These are phyloP conservation scores for Ia io DNA, from an alignment of 2,113 vertebrate genomes.

Conservation along the genomic window DNA sequence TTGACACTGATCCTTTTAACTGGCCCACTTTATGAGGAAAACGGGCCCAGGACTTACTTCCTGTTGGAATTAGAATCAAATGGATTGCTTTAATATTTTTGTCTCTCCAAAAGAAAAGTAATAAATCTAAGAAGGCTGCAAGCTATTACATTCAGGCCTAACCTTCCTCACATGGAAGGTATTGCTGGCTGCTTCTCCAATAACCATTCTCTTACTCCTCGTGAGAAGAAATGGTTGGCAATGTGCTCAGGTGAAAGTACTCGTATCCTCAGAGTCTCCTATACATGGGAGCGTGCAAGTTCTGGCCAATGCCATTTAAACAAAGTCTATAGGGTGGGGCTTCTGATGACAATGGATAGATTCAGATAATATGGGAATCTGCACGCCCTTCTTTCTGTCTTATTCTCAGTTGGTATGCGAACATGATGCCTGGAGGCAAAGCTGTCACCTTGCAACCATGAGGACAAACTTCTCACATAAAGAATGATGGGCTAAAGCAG, in stretches of 20 bases:
- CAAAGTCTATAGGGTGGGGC: background rate
- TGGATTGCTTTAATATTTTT: constrained; percentile 40
- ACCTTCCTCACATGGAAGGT: background rate
- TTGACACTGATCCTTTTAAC: background rate
- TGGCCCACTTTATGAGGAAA: background rate
- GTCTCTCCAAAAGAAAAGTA: constrained; percentile 10
- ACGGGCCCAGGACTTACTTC: background rate
- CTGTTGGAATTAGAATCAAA: constrained; percentile 37
- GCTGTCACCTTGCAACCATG: background rate
- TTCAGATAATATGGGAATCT: background rate
- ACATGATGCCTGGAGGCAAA: background rate
- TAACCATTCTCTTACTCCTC: background rate
- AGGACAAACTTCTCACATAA: background rate
- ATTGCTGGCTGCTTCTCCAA: background rate
- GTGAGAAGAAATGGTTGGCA: background rate
- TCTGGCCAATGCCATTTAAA: background rate
- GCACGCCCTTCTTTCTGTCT: background rate
- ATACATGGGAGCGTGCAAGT: background rate
- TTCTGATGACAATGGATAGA: background rate
- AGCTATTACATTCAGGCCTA: background rate
- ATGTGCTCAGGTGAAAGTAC: background rate
- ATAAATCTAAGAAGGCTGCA: background rate
- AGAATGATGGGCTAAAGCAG: background rate
- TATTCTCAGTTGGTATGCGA: background rate
- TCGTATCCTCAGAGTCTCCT: background rate